These are phyloP conservation scores for Thymelicus acteon DNA, from an alignment of 2,888 invertebrate genomes.

Conservation along the genomic window DNA sequence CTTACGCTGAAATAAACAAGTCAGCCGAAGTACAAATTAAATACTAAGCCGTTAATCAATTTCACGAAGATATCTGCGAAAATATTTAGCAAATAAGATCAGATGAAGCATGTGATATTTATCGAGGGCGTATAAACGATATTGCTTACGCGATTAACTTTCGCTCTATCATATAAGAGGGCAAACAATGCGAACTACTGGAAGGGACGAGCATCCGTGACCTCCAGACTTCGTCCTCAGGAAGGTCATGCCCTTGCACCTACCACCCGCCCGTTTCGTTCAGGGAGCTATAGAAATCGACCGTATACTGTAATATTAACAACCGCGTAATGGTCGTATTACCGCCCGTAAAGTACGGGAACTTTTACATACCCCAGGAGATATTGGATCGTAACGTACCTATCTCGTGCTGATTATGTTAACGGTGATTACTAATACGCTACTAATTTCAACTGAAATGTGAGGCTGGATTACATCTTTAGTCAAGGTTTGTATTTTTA, in stretches of 20 bases:
- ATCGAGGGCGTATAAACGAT: constrained; percentile 4
- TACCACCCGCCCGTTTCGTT: constrained; percentile 61
- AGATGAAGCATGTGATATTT: neutral
- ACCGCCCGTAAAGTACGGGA: constrained; percentile 15
- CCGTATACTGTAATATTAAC: constrained; percentile 29
- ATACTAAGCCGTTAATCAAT: neutral
- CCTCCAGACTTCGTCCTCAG: constrained; percentile 77
- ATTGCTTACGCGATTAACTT: constrained; percentile 8
- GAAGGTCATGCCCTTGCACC: constrained; percentile 79
- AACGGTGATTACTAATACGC: neutral
- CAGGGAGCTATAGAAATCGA: constrained; percentile 42
- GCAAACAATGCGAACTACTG: constrained; percentile 44
- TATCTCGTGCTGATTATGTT: neutral
- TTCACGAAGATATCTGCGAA: neutral
- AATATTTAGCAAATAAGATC: constrained; percentile 9
- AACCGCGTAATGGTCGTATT: constrained; percentile 26
- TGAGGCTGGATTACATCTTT: no score
- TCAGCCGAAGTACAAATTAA: neutral
- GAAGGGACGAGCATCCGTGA: constrained; percentile 68
- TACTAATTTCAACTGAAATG: no score
- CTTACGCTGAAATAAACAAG: neutral
- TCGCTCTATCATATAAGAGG: constrained; percentile 4
- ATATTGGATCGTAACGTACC: neutral
- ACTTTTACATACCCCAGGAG: neutral
- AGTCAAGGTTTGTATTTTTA: no score